Evolutionary conservation across 1,140 invertebrate species (phyloP).

Genomic region (Drosophila lacertosa): DNA sequence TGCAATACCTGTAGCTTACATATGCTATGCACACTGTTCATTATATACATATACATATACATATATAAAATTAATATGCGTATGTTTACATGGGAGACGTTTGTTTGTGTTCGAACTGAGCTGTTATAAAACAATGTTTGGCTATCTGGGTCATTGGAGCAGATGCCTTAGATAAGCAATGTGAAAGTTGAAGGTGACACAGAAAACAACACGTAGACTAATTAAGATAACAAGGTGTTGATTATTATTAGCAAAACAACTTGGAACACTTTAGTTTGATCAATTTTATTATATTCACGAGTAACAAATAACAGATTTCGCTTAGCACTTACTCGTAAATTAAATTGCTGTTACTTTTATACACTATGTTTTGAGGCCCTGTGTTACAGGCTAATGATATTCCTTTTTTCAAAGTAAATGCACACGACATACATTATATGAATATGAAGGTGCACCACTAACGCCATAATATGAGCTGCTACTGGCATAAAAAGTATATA

Average conservation of each 20-base stretch:
- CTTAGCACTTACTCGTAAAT: too few species aligned
- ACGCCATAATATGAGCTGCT: constrained; percentile 17
- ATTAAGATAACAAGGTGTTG: not conserved
- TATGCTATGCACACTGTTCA: not conserved
- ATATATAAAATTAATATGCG: not conserved
- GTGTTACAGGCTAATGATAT: not conserved
- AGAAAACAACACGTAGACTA: not conserved
- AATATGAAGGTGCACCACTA: constrained; percentile 23
- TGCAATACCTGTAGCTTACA: not conserved
- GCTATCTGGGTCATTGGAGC: not conserved
- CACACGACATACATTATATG: constrained; percentile 4
- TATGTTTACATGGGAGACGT: too few species aligned
- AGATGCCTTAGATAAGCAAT: not conserved
- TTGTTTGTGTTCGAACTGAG: not conserved
- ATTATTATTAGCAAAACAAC: not conserved
- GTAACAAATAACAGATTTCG: too few species aligned
- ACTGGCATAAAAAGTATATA: constrained; percentile 25
- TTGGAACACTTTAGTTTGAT: too few species aligned
- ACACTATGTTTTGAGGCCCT: not conserved
- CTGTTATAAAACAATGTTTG: not conserved
- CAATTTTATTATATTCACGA: too few species aligned
- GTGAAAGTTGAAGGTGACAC: too few species aligned
- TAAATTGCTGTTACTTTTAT: not conserved
- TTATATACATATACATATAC: not conserved
- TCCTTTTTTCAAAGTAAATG: constrained; percentile 6